Conservation (phyloP, 1,140 invertebrate species). For the Campoletis sonorensis region DNA sequence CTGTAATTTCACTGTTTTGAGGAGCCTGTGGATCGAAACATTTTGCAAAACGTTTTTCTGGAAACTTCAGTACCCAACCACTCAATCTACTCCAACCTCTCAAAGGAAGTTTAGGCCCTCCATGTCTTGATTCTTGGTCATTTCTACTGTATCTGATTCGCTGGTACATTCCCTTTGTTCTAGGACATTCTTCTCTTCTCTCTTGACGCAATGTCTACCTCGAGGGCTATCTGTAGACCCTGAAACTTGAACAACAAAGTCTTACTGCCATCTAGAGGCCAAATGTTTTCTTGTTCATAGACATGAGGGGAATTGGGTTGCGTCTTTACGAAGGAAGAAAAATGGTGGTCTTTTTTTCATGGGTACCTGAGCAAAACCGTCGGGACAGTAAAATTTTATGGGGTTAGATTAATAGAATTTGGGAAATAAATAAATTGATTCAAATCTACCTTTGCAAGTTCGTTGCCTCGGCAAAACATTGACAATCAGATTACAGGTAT, state of each 20-base stretch:
- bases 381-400: background rate
- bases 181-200: background rate
- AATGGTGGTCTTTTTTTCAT: background rate
- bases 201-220: background rate
- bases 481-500: no score
- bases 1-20: conserved; percentile 2
- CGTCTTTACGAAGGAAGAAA: background rate
- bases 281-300: background rate
- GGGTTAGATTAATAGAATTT: no score
- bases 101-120: background rate
- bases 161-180: background rate
- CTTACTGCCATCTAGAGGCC: background rate
- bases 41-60: conserved; percentile 31
- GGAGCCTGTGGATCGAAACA: conserved; percentile 18
- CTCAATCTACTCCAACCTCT: conserved; percentile 23
- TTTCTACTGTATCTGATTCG: background rate
- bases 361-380: background rate
- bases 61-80: background rate
- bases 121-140: background rate
- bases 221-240: conserved; percentile 1
- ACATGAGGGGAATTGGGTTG: background rate
- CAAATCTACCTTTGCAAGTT: no score
- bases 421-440: no score
- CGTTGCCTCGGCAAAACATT: no score
- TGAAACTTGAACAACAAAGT: conserved; percentile 4